These are phyloP conservation scores for Pocota personata DNA, from an alignment of 2,888 invertebrate genomes.

Conservation along the genomic window DNA sequence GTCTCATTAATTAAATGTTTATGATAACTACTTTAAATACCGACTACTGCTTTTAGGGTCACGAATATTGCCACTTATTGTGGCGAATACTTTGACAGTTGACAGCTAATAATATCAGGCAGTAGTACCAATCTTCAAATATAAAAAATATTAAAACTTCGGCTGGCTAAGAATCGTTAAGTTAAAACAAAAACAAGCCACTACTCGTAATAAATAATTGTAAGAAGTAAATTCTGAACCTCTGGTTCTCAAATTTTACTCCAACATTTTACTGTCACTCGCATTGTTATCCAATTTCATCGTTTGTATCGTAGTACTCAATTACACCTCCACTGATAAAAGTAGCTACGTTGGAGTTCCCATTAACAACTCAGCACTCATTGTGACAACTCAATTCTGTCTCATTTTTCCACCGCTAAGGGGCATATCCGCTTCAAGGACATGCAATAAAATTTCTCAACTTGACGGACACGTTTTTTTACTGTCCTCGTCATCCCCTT, in stretches of 20 bases:
- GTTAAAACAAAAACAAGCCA: too few relatives aligned
- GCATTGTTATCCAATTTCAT: constrained; percentile 54
- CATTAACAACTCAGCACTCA: constrained; percentile 52
- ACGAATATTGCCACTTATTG: too few relatives aligned
- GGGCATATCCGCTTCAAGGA: constrained; percentile 57
- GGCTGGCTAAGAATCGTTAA: too few relatives aligned
- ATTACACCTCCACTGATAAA: constrained; percentile 51
- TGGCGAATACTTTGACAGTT: too few relatives aligned
- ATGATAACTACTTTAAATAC: too few relatives aligned
- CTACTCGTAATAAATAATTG: too few relatives aligned
- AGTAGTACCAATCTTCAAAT: too few relatives aligned
- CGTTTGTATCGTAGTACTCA: constrained; percentile 24
- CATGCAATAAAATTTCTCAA: constrained; percentile 70
- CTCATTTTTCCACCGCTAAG: constrained; percentile 46
- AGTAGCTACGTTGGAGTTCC: constrained; percentile 37
- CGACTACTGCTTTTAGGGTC: too few relatives aligned
- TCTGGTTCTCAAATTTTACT: constrained; percentile 11
- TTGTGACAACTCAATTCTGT: constrained; percentile 64
- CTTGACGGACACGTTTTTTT: constrained; percentile 70
- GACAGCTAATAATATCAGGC: too few relatives aligned
- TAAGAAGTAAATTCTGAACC: not conserved
- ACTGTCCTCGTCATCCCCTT: constrained; percentile 37
- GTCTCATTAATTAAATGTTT: too few relatives aligned
- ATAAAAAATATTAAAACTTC: too few relatives aligned
- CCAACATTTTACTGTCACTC: constrained; percentile 12